These are phyloP conservation scores for Sebastes diaconus DNA, from an alignment of 2,797 vertebrate genomes.

Conservation along the genomic window DNA sequence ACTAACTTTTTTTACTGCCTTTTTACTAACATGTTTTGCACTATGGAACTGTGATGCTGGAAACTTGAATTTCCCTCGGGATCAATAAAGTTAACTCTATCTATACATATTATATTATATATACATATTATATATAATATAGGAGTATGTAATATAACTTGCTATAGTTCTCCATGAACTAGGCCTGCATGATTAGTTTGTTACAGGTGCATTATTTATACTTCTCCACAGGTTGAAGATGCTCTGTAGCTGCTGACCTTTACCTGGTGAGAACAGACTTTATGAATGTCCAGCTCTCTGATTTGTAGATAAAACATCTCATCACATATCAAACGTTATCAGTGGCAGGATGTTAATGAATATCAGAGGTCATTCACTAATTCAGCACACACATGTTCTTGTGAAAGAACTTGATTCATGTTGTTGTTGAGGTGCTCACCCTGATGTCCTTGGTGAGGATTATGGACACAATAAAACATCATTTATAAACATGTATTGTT, in stretches of 20 bases:
- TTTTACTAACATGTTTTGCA: too few relatives aligned
- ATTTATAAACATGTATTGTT: not conserved
- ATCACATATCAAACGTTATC: not conserved
- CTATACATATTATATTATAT: too few relatives aligned
- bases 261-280: rapidly evolving
- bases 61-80: too few relatives aligned
- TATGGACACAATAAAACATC: not conserved
- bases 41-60: too few relatives aligned
- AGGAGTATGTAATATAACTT: not conserved
- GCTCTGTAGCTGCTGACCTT: not conserved
- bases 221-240: not conserved
- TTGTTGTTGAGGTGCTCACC: not conserved
- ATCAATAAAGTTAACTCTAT: too few relatives aligned
- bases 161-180: not conserved
- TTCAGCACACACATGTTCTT: rapidly evolving
- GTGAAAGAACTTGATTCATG: not conserved
- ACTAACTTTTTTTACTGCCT: too few relatives aligned
- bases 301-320: not conserved
- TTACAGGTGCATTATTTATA: not conserved
- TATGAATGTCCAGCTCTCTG: rapidly evolving
- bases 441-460: not conserved
- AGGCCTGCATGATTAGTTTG: not conserved
- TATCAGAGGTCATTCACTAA: not conserved
- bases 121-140: too few relatives aligned
- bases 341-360: not conserved